Conservation (phyloP, 2,113 vertebrate genomes). For the human region DNA sequence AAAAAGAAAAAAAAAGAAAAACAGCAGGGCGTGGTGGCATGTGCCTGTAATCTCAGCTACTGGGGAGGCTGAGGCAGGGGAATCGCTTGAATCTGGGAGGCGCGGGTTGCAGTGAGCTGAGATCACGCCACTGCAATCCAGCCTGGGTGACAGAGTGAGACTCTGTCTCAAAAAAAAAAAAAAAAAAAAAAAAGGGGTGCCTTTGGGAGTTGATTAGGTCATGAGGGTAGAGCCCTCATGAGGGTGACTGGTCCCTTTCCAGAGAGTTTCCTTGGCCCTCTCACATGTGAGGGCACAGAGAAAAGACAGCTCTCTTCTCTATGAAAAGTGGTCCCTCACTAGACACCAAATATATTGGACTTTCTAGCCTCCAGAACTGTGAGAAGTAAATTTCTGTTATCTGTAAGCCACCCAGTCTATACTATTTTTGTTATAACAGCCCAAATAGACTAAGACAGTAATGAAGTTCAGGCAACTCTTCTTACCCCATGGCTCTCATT, state of each 20-base stretch:
- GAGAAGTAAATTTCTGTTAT: background rate
- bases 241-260: background rate
- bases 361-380: background rate
- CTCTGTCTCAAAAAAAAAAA: too few relatives aligned
- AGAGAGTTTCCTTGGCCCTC: background rate
- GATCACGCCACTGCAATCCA: too few relatives aligned
- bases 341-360: background rate
- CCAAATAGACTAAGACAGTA: background rate
- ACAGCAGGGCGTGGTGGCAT: too few relatives aligned
- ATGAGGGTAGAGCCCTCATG: background rate
- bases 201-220: background rate
- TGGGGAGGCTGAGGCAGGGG: too few relatives aligned
- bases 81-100: too few relatives aligned
- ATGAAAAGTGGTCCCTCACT: background rate
- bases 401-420: background rate
- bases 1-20: too few relatives aligned
- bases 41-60: too few relatives aligned
- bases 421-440: background rate
- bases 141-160: too few relatives aligned
- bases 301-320: background rate
- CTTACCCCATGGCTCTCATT: background rate
- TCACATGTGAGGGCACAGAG: too few relatives aligned
- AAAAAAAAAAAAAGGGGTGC: too few relatives aligned
- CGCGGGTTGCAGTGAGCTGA: too few relatives aligned
- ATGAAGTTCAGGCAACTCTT: background rate